phyloP scores from a whole-genome alignment of 1,140 invertebrate genomes.

The Dufourea novaeangliae region DNA sequence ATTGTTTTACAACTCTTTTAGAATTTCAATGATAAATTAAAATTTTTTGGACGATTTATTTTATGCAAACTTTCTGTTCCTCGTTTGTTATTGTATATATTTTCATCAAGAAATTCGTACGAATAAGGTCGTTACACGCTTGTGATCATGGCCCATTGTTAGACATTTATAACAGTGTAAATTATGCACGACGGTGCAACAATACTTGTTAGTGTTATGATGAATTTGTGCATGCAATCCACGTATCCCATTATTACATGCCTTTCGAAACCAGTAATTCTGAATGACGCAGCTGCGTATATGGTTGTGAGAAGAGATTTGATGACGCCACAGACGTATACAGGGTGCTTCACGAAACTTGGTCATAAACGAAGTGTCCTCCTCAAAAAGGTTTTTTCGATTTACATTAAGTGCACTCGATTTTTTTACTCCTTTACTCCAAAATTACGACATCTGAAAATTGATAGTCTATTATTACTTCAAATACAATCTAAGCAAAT shows the following conservation, averaged over 20 bases:
- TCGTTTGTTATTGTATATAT: too few species aligned
- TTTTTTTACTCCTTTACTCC: not conserved
- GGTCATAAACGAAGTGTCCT: not conserved
- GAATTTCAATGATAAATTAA: too few species aligned
- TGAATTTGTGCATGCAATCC: conserved; percentile 7
- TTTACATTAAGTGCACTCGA: not conserved
- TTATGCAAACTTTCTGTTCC: too few species aligned
- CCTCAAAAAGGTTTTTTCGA: not conserved
- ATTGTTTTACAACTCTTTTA: too few species aligned
- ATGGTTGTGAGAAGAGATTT: not conserved
- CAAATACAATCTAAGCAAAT: too few species aligned
- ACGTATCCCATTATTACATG: conserved; percentile 11
- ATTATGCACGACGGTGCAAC: not conserved
- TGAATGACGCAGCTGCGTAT: conserved; percentile 1
- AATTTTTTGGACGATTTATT: too few species aligned
- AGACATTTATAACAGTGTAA: not conserved
- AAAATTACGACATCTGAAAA: not conserved
- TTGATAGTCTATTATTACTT: too few species aligned
- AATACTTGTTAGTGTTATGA: conserved; percentile 3
- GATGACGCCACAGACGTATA: not conserved
- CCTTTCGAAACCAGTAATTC: not conserved
- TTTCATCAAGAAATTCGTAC: not conserved
- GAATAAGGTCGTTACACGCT: not conserved
- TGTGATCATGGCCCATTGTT: not conserved
- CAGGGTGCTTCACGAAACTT: not conserved